These are phyloP conservation scores for Columba guinea DNA, from an alignment of 2,797 vertebrate genomes.

Conservation along the genomic window DNA sequence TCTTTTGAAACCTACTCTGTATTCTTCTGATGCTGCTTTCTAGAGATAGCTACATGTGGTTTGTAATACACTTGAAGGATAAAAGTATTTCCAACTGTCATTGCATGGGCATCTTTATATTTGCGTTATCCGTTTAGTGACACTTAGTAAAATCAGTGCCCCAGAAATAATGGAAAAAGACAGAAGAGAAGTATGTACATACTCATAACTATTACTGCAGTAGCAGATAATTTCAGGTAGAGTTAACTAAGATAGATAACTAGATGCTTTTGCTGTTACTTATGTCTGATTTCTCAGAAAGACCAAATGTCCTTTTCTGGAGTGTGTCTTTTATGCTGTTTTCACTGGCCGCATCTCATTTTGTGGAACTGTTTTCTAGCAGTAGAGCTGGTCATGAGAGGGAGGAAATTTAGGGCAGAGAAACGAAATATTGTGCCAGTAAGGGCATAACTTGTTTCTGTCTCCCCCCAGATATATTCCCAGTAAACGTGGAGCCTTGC, in stretches of 20 bases:
- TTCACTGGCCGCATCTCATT: background rate
- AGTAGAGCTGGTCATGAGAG: background rate
- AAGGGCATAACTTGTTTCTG: background rate
- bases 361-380: background rate
- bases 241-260: background rate
- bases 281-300: background rate
- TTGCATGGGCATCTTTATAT: background rate
- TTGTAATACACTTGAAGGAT: background rate
- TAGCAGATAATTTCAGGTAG: background rate
- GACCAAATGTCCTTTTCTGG: background rate
- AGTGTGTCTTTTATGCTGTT: background rate
- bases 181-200: background rate
- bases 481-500: background rate
- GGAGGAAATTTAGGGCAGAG: background rate
- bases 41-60: background rate
- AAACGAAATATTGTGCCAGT: background rate
- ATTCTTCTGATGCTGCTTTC: background rate
- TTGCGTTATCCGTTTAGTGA: conserved; percentile 25
- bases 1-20: background rate
- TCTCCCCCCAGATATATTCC: background rate
- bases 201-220: background rate
- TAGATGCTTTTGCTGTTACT: background rate
- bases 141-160: background rate
- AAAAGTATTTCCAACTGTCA: background rate
- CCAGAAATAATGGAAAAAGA: background rate